Conservation (phyloP, 2,797 vertebrate genomes). For the Erpetoichthys calabaricus region DNA sequence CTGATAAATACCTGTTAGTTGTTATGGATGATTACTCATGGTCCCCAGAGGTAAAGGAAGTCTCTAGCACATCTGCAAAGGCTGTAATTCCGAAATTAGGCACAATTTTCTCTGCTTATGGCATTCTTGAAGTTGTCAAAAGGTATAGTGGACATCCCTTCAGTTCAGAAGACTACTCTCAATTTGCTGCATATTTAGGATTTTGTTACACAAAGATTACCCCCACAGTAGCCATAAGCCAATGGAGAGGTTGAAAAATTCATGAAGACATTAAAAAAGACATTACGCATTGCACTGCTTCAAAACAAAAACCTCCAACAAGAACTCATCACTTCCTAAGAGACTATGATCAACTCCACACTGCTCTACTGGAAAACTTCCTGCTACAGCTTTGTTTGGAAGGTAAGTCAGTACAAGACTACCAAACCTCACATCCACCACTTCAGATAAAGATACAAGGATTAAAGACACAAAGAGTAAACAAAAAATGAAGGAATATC, state of each 20-base stretch:
- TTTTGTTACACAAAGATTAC: not conserved
- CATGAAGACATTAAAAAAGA: not conserved
- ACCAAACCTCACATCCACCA: not conserved
- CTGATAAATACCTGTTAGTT: not conserved
- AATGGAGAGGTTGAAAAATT: slow-evolving; percentile 1
- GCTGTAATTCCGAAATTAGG: not conserved
- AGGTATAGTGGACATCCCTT: not conserved
- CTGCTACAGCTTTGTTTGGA: not conserved
- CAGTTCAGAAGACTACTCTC: not conserved
- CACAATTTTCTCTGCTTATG: not conserved
- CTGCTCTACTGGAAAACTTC: not conserved
- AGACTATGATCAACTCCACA: not conserved
- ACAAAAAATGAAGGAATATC: not conserved
- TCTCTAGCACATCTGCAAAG: not conserved
- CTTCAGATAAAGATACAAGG: not conserved
- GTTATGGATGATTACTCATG: not conserved
- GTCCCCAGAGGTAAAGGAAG: not conserved
- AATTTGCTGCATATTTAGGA: not conserved
- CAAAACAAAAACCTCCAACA: not conserved
- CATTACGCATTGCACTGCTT: no score
- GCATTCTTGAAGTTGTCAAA: not conserved
- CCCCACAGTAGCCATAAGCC: slow-evolving; percentile 1
- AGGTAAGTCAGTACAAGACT: not conserved
- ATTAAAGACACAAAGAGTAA: not conserved
- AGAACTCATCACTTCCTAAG: slow-evolving; percentile 1